phyloP scores from a whole-genome alignment of 2,113 vertebrate genomes.

The Ceuthmochares aereus region DNA sequence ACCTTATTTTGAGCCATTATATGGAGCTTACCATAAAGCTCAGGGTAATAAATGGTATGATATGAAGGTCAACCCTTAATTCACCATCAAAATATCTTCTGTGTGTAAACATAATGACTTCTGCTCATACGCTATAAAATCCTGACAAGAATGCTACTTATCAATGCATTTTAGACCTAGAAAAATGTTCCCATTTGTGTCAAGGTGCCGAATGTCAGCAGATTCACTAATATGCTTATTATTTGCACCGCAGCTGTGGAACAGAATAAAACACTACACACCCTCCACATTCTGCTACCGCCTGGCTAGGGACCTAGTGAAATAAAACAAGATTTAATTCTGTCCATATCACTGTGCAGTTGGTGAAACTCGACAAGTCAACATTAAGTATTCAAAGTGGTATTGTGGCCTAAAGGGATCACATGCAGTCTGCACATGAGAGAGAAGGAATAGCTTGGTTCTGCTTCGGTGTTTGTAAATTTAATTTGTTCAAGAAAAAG shows the following conservation, averaged over 20 bases:
- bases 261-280: background rate
- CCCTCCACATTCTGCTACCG: background rate
- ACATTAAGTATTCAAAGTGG: constrained; percentile 54
- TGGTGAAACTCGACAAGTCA: constrained; percentile 39
- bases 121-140: constrained; percentile 8
- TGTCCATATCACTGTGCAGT: background rate
- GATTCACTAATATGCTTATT: constrained; percentile 34
- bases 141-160: constrained; percentile 37
- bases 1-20: constrained; percentile 34
- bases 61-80: constrained; percentile 52
- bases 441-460: constrained; percentile 38
- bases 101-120: constrained; percentile 39
- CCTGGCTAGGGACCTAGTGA: background rate
- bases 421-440: background rate
- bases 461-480: constrained; percentile 50
- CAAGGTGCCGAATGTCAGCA: constrained; percentile 22
- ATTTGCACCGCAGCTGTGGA: background rate
- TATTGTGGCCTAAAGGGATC: constrained; percentile 25
- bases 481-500: constrained; percentile 70
- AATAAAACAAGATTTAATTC: constrained; percentile 33
- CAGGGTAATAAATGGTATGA: constrained; percentile 37
- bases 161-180: constrained; percentile 30
- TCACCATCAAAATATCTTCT: constrained; percentile 54
- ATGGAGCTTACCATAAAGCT: constrained; percentile 25
- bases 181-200: background rate